Evolutionary conservation across 2,797 vertebrate species (phyloP), one percentile per base, ranked within the genome.

Genomic region (Parotocinclus haroldoi): DNA sequence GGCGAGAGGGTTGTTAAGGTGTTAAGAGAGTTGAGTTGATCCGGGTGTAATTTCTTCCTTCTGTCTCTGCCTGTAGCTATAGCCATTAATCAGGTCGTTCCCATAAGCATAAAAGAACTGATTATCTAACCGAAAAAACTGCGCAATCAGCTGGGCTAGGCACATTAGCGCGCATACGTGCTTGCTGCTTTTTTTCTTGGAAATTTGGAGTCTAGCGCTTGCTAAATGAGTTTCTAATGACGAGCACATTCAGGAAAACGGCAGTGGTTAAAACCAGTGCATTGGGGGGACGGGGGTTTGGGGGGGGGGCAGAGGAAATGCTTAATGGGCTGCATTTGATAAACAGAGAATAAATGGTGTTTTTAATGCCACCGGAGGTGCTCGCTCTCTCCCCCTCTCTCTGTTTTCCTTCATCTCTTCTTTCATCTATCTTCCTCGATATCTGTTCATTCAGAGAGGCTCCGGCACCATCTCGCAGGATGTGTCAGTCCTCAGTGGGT

Each of bases 371-470:
- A 19, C 72, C 40, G 36, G 58, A 19, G 46, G 58, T 63, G 67
- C 57, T 58, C 45, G 50, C 57, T 7, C 10, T 63, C 1, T 59
- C 1, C 79, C 80, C 80, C 84, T 84, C 80, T 82, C 81, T 86
- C 78, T 75, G 84, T 76, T 83, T 80, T 77, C 82, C 85, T 78
- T 83, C 85, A 83, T 83, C 60, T 58, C 56, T 16, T 14, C 64
- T 39, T 66, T 16, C 82, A 82, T 85, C 86, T 80, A 83, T 84
- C 84, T 87, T 76, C 83, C 77, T 81, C 79, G 81, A 86, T 85
- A 82, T 84, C 78, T 83, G 86, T 83, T 87, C 86, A 84, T 88
- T 16, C 83, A 84, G 85, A 85, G 81, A 86, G 83, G 79, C 84
- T 86, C 82, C 77, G 79, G 79, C 64, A 80, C 83, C 71, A 76